Base-by-base conservation (phyloP, 2,113 vertebrate genomes). In the Nasalis larvatus region DNA sequence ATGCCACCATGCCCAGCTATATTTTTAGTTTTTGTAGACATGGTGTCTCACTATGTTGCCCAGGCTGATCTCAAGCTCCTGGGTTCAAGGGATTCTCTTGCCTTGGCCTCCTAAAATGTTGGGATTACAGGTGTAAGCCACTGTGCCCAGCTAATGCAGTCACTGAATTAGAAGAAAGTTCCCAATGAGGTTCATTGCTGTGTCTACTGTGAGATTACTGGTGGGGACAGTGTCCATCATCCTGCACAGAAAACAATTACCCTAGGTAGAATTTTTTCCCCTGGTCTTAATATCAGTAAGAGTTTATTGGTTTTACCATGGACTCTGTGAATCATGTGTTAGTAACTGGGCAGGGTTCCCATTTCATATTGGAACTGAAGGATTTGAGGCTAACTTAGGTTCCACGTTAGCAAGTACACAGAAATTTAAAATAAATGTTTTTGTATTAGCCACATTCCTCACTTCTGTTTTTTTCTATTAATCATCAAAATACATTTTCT, bases 361-460 rank as follows among this genome's bases (percentile, higher is more conserved):
- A 37, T 35, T 82, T 56, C 25, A 30, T 49, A 37, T 14, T 18
- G 37, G 37, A 54, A 52, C 27, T 18, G 30, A 66, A 60, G 21
- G 17, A 52, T 14, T 18, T 37, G 18, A 66, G 23, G 35, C 40
- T 54, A 60, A 77, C 71, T 56, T 76, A 69, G 49, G n/a, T 25
- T 3, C n/a, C 1, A 8, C 0, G 0, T 63, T 73, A 76, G 14
- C 25, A 47, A 30, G 14, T 14, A 27, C 56, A 16, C 11, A 49
- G 60, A 54, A 63, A 32, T 84, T 49, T 37, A 12, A 78, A 89
- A 63, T 35, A 58, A 27, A 0, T 23, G 1, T 77, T 91, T 89
- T 58, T 18, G 11, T 89, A 30, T 69, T 30, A 68, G 23, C 54
- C n/a, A 84, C 9, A 45, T 58, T 52, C 54, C 45, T 58, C 30